Conservation (phyloP, 2,888 invertebrate species). For the Phortica magna region DNA sequence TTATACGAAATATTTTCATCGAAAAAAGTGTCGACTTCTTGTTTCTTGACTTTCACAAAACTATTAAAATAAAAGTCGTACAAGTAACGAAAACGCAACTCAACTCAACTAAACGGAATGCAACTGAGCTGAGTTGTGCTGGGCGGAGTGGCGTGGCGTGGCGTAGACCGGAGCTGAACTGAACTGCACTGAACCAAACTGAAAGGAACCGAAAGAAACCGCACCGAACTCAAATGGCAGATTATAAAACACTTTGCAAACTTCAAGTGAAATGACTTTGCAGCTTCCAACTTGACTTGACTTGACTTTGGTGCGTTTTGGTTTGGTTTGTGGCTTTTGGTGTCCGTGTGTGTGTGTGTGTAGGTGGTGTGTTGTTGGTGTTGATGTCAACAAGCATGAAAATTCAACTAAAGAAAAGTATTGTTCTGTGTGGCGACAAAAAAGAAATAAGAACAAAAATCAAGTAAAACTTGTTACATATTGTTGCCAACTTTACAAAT, state of each 20-base stretch:
- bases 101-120: constrained; percentile 26
- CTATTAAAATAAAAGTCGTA: constrained; percentile 64
- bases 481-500: constrained; percentile 31
- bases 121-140: background rate
- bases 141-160: too few species aligned
- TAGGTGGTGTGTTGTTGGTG: background rate
- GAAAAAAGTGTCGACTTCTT: background rate
- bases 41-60: constrained; percentile 50
- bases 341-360: background rate
- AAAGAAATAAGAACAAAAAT: background rate
- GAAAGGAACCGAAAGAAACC: background rate
- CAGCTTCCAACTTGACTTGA: constrained; percentile 11
- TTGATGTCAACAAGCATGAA: background rate
- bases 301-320: background rate
- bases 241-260: constrained; percentile 64
- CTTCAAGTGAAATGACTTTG: constrained; percentile 31
- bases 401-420: background rate
- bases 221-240: constrained; percentile 57
- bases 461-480: background rate
- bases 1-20: background rate
- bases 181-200: background rate
- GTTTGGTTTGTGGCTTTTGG: background rate
- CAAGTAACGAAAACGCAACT: constrained; percentile 37
- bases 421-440: background rate
- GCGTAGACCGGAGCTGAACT: background rate